These are phyloP conservation scores for Drosophila rhopaloa DNA, from an alignment of 1,140 invertebrate species.

Conservation along the genomic window DNA sequence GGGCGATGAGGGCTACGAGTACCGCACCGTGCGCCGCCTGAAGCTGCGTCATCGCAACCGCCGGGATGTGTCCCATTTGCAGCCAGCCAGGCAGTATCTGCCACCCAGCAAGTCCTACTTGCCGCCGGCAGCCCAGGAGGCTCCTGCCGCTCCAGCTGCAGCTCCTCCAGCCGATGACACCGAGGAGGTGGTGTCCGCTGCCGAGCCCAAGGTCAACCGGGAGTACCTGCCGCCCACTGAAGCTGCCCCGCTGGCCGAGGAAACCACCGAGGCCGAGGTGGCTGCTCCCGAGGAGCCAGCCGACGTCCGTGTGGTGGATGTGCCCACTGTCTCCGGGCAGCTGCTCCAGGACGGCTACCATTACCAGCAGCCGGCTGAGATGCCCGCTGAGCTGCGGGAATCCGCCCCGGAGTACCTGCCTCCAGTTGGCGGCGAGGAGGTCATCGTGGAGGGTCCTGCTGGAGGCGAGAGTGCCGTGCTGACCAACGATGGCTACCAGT, in stretches of 20 bases:
- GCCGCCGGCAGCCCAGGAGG: slow-evolving; percentile 62
- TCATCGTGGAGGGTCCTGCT: slow-evolving; percentile 61
- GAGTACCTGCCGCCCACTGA: slow-evolving; percentile 72
- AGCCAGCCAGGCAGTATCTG: slow-evolving; percentile 54
- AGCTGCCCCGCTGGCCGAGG: slow-evolving; percentile 28
- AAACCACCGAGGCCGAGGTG: slow-evolving; percentile 51
- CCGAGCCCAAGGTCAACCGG: slow-evolving; percentile 61
- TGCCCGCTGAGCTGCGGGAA: slow-evolving; percentile 58
- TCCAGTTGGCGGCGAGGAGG: slow-evolving; percentile 38
- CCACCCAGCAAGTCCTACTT: slow-evolving; percentile 63
- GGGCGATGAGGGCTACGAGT: slow-evolving; percentile 69
- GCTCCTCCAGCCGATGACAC: slow-evolving; percentile 47
- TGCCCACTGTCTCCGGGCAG: slow-evolving; percentile 49
- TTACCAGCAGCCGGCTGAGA: slow-evolving; percentile 66
- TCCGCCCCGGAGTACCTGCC: slow-evolving; percentile 66
- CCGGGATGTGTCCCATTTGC: slow-evolving; percentile 74
- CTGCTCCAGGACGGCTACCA: slow-evolving; percentile 71
- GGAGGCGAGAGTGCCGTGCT: slow-evolving; percentile 64
- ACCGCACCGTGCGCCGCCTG: slow-evolving; percentile 70
- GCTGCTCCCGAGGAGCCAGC: slow-evolving; percentile 32
- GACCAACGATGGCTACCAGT: slow-evolving; percentile 76
- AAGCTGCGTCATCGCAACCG: slow-evolving; percentile 69
- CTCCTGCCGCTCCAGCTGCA: slow-evolving; percentile 20
- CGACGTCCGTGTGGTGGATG: slow-evolving; percentile 63
- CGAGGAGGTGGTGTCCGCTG: slow-evolving; percentile 65